Evolutionary conservation across 2,888 invertebrate species (phyloP).

Genomic region (Apodemia mormo): DNA sequence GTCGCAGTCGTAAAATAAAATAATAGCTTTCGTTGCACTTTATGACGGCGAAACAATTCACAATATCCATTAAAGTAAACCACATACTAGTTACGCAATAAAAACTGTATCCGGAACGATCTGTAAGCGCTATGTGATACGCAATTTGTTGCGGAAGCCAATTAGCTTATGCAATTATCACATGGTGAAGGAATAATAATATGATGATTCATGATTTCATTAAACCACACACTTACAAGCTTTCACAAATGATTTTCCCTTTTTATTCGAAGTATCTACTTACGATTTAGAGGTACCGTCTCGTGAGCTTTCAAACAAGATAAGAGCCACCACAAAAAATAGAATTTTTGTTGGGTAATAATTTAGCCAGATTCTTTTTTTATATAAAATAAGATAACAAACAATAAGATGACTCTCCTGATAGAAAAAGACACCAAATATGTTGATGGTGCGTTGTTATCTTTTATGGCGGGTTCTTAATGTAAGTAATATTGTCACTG

Average conservation of each 20-base stretch:
- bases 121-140: conserved; percentile 62
- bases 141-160: conserved; percentile 71
- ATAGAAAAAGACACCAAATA: too few species aligned
- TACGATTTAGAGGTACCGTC: not conserved
- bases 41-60: conserved; percentile 35
- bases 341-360: too few species aligned
- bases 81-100: conserved; percentile 6
- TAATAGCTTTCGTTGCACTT: conserved; percentile 19
- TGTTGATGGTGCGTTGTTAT: too few species aligned
- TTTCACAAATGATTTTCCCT: not conserved
- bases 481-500: too few species aligned
- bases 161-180: conserved; percentile 49
- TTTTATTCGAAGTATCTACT: not conserved
- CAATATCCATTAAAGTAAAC: conserved; percentile 19
- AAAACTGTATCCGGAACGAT: conserved; percentile 16
- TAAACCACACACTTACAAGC: not conserved
- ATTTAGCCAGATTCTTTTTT: too few species aligned
- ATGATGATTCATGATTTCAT: not conserved
- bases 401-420: too few species aligned
- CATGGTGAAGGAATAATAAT: conserved; percentile 1
- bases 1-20: conserved; percentile 21
- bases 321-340: too few species aligned
- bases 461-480: too few species aligned
- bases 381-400: too few species aligned
- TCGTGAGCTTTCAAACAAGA: not conserved